Base-by-base conservation (phyloP, 2,113 vertebrate genomes). In the Lepisosteus osseus region DNA sequence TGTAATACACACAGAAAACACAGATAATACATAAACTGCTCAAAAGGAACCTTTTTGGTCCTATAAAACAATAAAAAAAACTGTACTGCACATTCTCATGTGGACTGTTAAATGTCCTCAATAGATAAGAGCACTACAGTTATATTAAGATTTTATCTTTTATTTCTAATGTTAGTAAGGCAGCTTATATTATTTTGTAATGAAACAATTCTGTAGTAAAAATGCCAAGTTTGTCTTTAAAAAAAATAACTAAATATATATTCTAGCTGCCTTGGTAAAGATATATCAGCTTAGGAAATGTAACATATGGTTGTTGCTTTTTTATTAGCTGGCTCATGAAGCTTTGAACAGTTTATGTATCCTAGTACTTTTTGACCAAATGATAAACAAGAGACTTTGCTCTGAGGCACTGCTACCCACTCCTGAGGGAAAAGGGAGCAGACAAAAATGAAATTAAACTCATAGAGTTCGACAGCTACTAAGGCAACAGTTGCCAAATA, bases 401-500 rank as follows among this genome's bases (percentile, higher is more conserved):
- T 94, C 88, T 88, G 94, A 95, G 93, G 92, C 93, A 78, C 90
- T 93, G 93, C 93, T 94, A 93, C 90, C 92, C 89, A 92, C 85
- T 84, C 85, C 94, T 92, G 92, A 93, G 81, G 84, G 93, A 91
- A 93, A 91, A 94, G 91, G 89, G 92, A 93, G 87, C 91, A 91
- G 90, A 88, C 91, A 87, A 90, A 95, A 95, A 95, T 84, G 81
- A 90, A 92, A 90, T 85, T 93, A 98, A 98, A 99, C 96, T 99
- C 97, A 98, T 95, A 97, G 96, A 99, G 97, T 98, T 98, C 86
- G 96, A 98, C 95, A 96, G 93, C 96, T 96, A 98, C 95, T 54
- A 93, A 98, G 97, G 96, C 96, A 97, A 97, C 95, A 93, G 94
- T 96, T 96, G 95, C 96, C 95, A 97, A 97, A 97, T 99, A 98